These are phyloP conservation scores for Bombus ignitus DNA, from an alignment of 1,140 invertebrate genomes.

Conservation along the genomic window DNA sequence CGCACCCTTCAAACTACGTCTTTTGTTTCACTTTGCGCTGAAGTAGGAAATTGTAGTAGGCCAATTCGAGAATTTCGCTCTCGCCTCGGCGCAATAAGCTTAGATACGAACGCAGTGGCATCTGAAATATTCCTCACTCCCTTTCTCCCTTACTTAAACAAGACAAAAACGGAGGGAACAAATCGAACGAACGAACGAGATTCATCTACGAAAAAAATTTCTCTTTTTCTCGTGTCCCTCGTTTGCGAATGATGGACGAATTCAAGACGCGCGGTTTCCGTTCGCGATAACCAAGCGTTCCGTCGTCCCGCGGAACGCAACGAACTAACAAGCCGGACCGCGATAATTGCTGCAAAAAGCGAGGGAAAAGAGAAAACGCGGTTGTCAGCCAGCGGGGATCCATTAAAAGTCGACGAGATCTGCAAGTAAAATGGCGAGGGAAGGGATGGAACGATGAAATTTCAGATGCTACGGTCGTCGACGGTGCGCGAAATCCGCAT, in stretches of 20 bases:
- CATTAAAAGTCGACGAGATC: constrained; percentile 40
- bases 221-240: background rate
- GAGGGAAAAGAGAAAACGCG: background rate
- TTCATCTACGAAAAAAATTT: background rate
- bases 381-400: background rate
- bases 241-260: constrained; percentile 1
- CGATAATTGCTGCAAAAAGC: constrained; percentile 33
- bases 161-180: background rate
- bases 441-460: constrained; percentile 2
- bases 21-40: constrained; percentile 68
- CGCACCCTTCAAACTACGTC: constrained; percentile 45
- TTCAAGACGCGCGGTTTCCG: background rate
- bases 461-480: constrained; percentile 35
- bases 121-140: constrained; percentile 15
- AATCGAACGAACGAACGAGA: background rate
- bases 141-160: background rate
- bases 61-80: constrained; percentile 64
- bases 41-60: constrained; percentile 68
- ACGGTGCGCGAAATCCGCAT: constrained; percentile 9
- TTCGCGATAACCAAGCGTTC: background rate
- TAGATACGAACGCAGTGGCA: constrained; percentile 38
- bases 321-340: constrained; percentile 21
- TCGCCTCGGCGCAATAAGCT: constrained; percentile 67
- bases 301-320: background rate
- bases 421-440: constrained; percentile 37